These are phyloP conservation scores for Papilio protenor DNA, from an alignment of 2,888 invertebrate genomes.

Conservation along the genomic window DNA sequence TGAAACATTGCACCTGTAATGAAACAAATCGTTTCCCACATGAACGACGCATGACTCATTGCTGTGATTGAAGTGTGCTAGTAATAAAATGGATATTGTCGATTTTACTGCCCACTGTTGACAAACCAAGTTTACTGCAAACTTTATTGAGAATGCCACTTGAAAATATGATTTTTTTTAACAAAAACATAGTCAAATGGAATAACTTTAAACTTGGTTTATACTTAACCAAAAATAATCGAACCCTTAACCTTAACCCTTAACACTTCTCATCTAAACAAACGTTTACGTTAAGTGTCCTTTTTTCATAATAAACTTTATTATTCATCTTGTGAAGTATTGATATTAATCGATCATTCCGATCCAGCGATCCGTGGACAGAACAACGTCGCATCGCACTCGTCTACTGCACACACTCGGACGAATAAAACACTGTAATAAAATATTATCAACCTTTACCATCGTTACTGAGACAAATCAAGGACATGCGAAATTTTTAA, in stretches of 20 bases:
- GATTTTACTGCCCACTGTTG: constrained; percentile 5
- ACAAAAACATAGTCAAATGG: neutral
- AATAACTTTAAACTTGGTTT: neutral
- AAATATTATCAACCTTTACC: constrained; percentile 4
- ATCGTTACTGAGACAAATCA: constrained; percentile 6
- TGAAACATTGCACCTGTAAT: constrained; percentile 25
- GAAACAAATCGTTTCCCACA: constrained; percentile 31
- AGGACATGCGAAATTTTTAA: neutral
- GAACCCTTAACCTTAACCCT: no score
- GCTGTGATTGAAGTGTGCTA: constrained; percentile 23
- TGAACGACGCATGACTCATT: constrained; percentile 34
- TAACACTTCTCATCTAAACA: neutral
- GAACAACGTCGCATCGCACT: neutral
- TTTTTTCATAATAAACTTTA: neutral
- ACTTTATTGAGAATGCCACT: neutral
- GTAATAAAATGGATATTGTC: constrained; percentile 19
- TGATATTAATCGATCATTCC: constrained; percentile 3
- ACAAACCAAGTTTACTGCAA: neutral
- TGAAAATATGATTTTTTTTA: neutral
- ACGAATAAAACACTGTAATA: neutral
- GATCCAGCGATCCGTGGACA: neutral
- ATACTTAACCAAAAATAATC: neutral
- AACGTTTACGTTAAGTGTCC: neutral
- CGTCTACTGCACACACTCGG: neutral
- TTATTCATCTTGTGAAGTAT: neutral